Evolutionary conservation across 2,113 vertebrate species (phyloP).

Genomic region (Melanocharis versteri): DNA sequence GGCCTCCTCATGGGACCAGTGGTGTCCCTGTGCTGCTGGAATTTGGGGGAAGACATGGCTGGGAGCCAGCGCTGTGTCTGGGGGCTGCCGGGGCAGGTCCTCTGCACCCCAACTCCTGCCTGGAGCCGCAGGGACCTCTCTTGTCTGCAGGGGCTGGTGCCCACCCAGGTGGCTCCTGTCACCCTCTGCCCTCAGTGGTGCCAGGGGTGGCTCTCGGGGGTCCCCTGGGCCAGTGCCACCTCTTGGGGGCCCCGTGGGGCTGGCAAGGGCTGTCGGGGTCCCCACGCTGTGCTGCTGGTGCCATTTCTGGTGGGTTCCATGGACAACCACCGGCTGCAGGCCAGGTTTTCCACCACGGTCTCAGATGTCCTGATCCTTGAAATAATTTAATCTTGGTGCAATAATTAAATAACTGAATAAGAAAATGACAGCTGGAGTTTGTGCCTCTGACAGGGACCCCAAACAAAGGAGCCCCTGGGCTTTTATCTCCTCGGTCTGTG

Average conservation of each 20-base stretch:
- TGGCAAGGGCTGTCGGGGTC: too few relatives aligned
- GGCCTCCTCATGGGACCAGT: accelerated
- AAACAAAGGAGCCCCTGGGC: background rate
- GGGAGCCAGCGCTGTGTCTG: background rate
- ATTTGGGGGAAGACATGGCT: background rate
- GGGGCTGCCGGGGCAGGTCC: too few relatives aligned
- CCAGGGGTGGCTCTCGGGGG: background rate
- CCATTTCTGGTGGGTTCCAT: background rate
- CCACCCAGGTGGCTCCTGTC: background rate
- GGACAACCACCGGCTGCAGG: background rate
- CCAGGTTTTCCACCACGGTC: accelerated
- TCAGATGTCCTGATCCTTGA: too few relatives aligned
- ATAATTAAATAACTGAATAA: background rate
- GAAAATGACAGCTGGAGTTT: background rate
- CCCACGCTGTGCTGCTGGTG: background rate
- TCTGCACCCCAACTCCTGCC: background rate
- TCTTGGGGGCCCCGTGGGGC: background rate
- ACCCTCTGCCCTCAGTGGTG: accelerated
- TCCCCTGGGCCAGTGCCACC: background rate
- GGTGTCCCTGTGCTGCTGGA: background rate
- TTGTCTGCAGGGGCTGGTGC: background rate
- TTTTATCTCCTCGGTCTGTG: background rate
- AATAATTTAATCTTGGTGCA: background rate
- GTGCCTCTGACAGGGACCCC: background rate
- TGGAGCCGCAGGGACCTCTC: accelerated